phyloP scores from a whole-genome alignment of 2,113 vertebrate genomes.

The Zosterops lateralis region DNA sequence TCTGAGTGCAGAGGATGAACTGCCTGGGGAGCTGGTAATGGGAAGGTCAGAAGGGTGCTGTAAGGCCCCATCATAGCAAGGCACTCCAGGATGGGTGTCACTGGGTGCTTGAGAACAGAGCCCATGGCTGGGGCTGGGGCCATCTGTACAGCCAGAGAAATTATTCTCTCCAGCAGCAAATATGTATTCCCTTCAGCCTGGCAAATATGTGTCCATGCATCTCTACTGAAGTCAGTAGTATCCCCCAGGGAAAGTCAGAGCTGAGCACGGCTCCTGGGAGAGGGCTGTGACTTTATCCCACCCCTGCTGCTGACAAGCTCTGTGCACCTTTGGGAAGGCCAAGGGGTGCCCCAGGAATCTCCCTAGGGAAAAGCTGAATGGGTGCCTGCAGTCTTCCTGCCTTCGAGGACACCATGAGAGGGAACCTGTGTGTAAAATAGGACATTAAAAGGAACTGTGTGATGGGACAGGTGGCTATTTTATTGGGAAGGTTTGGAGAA shows the following conservation, averaged over 20 bases:
- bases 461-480: not conserved
- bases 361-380: not conserved
- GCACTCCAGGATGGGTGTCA: not conserved
- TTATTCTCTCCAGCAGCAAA: not conserved
- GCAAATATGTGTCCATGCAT: not conserved
- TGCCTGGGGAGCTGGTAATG: not conserved
- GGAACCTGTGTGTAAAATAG: not conserved
- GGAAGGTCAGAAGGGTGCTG: not conserved
- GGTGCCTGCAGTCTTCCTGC: not conserved
- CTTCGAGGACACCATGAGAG: not conserved
- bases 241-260: not conserved
- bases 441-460: not conserved
- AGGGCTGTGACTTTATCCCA: not conserved
- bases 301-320: not conserved
- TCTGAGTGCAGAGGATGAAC: not conserved
- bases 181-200: fast-evolving
- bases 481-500: not conserved
- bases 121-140: not conserved
- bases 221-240: fast-evolving
- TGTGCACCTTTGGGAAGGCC: not conserved
- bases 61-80: fast-evolving
- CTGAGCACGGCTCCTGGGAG: not conserved
- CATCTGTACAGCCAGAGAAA: fast-evolving
- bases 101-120: fast-evolving
- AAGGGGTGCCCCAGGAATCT: fast-evolving